Conservation (phyloP, 2,113 vertebrate genomes). For the Nannospalax galili region DNA sequence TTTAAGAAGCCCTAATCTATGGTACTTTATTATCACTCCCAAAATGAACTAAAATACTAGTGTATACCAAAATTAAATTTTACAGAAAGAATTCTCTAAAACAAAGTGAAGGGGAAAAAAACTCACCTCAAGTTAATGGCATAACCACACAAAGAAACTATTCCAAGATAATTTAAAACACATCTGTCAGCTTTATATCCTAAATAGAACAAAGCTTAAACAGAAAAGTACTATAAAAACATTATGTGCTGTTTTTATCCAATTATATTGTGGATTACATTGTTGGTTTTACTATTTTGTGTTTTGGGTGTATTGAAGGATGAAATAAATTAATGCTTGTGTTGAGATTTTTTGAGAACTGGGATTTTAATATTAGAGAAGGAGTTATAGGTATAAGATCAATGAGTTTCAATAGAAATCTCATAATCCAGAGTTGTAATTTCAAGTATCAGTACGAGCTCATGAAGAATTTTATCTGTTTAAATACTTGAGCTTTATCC, state of each 20-base stretch:
- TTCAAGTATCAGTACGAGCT: background rate
- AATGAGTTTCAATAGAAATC: background rate
- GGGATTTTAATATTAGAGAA: slow-evolving; percentile 1
- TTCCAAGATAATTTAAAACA: slow-evolving; percentile 56
- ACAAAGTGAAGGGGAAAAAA: slow-evolving; percentile 34
- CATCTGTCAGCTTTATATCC: background rate
- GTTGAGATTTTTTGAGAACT: slow-evolving; percentile 41
- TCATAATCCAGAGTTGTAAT: slow-evolving; percentile 24
- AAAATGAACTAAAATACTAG: background rate
- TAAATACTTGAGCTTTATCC: slow-evolving; percentile 11
- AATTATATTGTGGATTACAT: background rate
- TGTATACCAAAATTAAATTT: slow-evolving; percentile 44
- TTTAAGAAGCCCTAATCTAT: background rate
- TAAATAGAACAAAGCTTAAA: slow-evolving; percentile 21
- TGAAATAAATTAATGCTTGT: slow-evolving; percentile 22
- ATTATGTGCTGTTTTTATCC: background rate
- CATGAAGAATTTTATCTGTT: slow-evolving; percentile 50
- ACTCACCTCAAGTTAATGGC: background rate
- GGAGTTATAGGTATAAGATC: background rate
- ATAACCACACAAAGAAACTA: background rate
- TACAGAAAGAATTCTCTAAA: slow-evolving; percentile 26
- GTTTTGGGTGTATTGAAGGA: background rate
- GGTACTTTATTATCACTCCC: background rate
- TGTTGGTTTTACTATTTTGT: background rate
- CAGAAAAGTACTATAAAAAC: slow-evolving; percentile 23